A percentile compares a stretch with the other conserved stretches of the same genome.
Evolutionary conservation across 2,888 invertebrate genomes (phyloP).

Genomic region (Eilema sororculum): DNA sequence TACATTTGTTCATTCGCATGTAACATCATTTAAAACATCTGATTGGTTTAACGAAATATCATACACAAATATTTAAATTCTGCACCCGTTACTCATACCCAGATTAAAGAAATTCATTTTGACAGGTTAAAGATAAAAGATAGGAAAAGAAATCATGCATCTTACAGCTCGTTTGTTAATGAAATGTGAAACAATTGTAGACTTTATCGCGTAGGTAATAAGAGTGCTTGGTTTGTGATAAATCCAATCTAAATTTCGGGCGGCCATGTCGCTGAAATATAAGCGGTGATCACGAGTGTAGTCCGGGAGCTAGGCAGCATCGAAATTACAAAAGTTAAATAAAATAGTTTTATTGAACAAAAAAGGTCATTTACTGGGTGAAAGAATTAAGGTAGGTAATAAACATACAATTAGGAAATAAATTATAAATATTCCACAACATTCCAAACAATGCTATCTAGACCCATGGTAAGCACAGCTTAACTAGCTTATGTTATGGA

Average conservation of each 20-base stretch:
- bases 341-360: too few relatives aligned
- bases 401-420: too few relatives aligned
- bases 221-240: conserved; percentile 48
- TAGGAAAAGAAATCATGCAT: conserved; percentile 36
- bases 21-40: conserved; percentile 7
- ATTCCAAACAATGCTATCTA: too few relatives aligned
- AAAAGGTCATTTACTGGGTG: too few relatives aligned
- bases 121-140: conserved; percentile 55
- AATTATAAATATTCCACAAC: too few relatives aligned
- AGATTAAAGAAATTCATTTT: conserved; percentile 56
- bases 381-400: too few relatives aligned
- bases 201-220: conserved; percentile 49
- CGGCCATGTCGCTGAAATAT: conserved; percentile 73
- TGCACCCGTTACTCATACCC: conserved; percentile 34
- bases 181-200: conserved; percentile 40
- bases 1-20: neutral
- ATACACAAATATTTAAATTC: conserved; percentile 40
- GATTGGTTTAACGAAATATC: conserved; percentile 24
- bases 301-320: conserved; percentile 48
- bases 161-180: conserved; percentile 54
- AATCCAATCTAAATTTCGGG: conserved; percentile 77
- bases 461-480: too few relatives aligned
- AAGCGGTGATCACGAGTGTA: conserved; percentile 69
- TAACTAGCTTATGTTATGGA: too few relatives aligned
- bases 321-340: neutral